Conservation (phyloP, 2,797 vertebrate species). For the Catamblyrhynchus diadema region DNA sequence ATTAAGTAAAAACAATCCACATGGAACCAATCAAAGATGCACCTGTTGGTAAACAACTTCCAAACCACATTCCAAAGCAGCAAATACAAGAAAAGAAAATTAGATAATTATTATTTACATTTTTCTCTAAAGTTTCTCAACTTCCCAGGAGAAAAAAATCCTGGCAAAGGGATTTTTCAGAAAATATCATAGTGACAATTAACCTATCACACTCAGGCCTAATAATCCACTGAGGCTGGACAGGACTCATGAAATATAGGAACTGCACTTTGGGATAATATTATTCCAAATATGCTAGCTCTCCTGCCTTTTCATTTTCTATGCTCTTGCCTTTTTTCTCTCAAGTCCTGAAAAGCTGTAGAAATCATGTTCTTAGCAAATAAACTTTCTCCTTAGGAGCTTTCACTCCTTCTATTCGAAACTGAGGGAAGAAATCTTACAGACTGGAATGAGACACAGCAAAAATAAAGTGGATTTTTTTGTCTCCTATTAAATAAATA, state of each 20-base stretch:
- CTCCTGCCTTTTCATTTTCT: neutral
- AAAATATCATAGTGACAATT: neutral
- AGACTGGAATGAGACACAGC: neutral
- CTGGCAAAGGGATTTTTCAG: neutral
- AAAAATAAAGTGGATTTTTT: neutral
- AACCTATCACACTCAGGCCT: conserved; percentile 65
- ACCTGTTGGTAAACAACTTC: neutral
- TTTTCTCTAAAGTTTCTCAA: neutral
- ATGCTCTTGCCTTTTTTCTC: neutral
- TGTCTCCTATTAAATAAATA: neutral
- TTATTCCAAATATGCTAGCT: conserved; percentile 46
- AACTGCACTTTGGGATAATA: conserved; percentile 45
- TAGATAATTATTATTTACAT: neutral
- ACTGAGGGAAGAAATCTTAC: neutral
- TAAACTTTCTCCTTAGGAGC: neutral
- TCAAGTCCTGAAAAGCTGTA: neutral
- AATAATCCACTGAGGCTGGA: conserved; percentile 55
- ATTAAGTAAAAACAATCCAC: neutral
- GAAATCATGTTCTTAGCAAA: neutral
- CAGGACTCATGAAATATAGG: conserved; percentile 7
- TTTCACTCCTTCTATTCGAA: neutral
- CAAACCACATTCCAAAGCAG: neutral
- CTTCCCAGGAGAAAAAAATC: neutral
- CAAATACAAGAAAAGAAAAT: neutral
- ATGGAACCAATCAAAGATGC: neutral